Evolutionary conservation across 2,113 vertebrate species (phyloP).

Genomic region (Alethe diademata): DNA sequence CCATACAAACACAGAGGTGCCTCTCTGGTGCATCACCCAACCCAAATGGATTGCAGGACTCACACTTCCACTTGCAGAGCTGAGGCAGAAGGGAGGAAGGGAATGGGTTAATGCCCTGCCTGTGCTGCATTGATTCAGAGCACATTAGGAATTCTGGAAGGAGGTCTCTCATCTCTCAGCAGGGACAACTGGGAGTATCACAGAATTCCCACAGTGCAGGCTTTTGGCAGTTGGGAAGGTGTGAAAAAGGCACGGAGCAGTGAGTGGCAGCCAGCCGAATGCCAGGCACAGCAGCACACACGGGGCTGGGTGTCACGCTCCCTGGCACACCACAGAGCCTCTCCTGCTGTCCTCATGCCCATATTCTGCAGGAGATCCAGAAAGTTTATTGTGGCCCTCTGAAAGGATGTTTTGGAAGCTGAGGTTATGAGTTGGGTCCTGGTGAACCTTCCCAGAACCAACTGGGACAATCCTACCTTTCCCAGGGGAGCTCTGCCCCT

Average conservation of each 20-base stretch:
- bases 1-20: not conserved
- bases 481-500: not conserved
- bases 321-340: rapidly evolving
- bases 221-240: not conserved
- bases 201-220: not conserved
- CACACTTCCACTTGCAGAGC: not conserved
- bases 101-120: not conserved
- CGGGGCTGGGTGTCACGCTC: rapidly evolving
- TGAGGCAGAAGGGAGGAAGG: not conserved
- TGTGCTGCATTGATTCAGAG: not conserved
- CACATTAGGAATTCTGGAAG: not conserved
- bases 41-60: not conserved
- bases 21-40: not conserved
- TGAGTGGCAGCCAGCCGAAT: not conserved
- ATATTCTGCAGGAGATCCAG: not conserved
- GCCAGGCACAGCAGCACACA: rapidly evolving
- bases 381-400: not conserved
- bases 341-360: not conserved
- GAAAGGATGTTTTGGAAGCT: not conserved
- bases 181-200: not conserved
- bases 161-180: not conserved
- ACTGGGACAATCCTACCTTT: not conserved
- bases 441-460: not conserved
- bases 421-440: not conserved
- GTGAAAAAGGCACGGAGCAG: rapidly evolving